Base-by-base conservation (phyloP, 2,888 invertebrate species). In the Hyppa rectilinea region DNA sequence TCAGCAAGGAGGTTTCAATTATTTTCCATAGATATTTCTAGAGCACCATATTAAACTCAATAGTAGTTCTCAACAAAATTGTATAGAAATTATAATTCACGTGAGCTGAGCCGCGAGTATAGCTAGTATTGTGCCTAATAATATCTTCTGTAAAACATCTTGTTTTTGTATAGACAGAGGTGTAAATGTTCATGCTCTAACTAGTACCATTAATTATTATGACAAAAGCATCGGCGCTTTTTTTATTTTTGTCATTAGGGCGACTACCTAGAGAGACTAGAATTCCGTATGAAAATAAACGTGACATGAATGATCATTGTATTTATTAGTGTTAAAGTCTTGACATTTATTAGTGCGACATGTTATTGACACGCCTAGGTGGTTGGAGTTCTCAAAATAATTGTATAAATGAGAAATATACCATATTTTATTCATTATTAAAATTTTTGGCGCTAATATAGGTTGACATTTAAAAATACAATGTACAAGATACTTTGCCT, bases 261-360 rank as follows among this genome's bases (percentile, higher is more conserved):
- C 34, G 1, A 36, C 20, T 49, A 38, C 38, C 20, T 20, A 14
- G n/a, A n/a, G n/a, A n/a, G n/a, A n/a, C n/a, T n/a, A n/a, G n/a
- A n/a, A 55, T 55, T 63, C 20, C 17, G 6, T 36, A 31, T 29
- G 20, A 45, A 36, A 49, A 26, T 38, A 38, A 56, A 45, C 29
- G 56, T 62, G 69, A 26, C 56, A 29, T 49, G 34, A 7, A 55
- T 45, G 31, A 58, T 1, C 34, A 65, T 59, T 58, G 0, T 26
- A 14, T 17, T 31, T 40, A n/a, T n/a, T n/a, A n/a, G n/a, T n/a
- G n/a, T n/a, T n/a, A 64, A 72, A 58, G 10, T 29, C 52, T 5
- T 66, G 72, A 59, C 58, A 73, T 73, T 74, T 64, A 45, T 53
- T 74, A 73, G 26, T 47, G 43, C 47, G 9, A 43, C 52, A 29